Conservation (phyloP, 2,888 invertebrate species). For the Apodemia zela region DNA sequence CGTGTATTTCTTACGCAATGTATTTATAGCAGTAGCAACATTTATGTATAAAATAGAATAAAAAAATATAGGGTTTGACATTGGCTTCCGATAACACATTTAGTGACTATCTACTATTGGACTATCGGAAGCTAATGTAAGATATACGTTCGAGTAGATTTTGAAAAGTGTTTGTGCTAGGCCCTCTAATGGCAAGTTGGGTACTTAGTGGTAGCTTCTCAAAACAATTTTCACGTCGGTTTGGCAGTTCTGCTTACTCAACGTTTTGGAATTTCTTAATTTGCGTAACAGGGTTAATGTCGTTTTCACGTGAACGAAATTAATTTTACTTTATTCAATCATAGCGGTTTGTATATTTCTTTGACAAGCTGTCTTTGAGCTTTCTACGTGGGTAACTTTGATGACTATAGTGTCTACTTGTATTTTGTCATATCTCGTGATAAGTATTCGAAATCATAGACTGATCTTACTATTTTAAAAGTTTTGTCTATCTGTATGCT, state of each 20-base stretch:
- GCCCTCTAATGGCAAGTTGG: constrained; percentile 24
- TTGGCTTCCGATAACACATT: too few species aligned
- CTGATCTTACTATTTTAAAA: too few species aligned
- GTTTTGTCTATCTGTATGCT: too few species aligned
- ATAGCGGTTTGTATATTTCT: neutral
- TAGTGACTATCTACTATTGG: too few species aligned
- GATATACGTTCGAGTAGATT: neutral
- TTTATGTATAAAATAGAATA: too few species aligned
- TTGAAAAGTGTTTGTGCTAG: neutral
- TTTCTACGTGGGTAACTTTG: neutral
- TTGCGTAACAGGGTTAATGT: constrained; percentile 4
- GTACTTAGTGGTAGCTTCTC: constrained; percentile 35
- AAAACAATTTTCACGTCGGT: constrained; percentile 27
- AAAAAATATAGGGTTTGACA: too few species aligned
- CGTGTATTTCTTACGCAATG: too few species aligned
- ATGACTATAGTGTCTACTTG: too few species aligned
- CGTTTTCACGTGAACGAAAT: neutral
- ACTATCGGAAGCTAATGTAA: too few species aligned
- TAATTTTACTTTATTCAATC: neutral
- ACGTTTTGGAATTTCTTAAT: constrained; percentile 12
- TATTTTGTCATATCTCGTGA: too few species aligned
- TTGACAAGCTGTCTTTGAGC: neutral
- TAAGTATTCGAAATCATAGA: too few species aligned
- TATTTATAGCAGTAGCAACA: too few species aligned
- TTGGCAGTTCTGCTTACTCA: constrained; percentile 10